Percentiles rank a stretch among this genome's conserved stretches.
Conservation (phyloP, 2,113 vertebrate genomes). For the Peromyscus maniculatus region DNA sequence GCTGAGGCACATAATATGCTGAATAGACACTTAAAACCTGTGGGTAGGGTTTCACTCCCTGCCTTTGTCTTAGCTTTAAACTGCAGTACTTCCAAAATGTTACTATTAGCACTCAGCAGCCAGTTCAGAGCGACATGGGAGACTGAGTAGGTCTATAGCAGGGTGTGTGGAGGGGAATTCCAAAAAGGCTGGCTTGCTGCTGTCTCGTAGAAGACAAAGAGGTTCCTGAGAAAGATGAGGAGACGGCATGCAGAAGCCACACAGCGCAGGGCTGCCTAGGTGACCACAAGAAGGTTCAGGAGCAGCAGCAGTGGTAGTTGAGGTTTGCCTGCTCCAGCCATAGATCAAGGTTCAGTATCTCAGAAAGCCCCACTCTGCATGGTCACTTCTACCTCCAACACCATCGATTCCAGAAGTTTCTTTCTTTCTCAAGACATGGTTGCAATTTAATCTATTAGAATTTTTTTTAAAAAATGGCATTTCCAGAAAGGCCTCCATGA, state of each 20-base stretch:
- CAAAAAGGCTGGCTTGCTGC: not conserved
- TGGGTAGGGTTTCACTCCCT: not conserved
- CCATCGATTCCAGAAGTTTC: not conserved
- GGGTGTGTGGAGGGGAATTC: not conserved
- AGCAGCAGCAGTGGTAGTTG: not conserved
- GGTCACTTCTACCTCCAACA: conserved; percentile 8
- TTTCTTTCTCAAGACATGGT: not conserved
- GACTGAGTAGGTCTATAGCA: not conserved
- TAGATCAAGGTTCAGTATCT: not conserved
- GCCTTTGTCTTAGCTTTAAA: conserved; percentile 10
- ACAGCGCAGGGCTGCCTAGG: not conserved
- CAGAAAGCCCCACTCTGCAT: not conserved
- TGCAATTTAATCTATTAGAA: not conserved
- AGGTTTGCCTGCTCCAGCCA: not conserved
- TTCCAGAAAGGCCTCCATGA: not conserved
- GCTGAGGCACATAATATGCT: not conserved
- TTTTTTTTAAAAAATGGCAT: not conserved
- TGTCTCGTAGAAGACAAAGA: not conserved
- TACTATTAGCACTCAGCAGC: not conserved
- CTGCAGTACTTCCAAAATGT: not conserved
- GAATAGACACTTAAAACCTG: not conserved
- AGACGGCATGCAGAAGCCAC: not conserved
- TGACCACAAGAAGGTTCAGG: not conserved
- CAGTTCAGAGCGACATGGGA: not conserved
- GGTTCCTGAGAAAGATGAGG: not conserved